Base-by-base conservation (phyloP, 2,888 invertebrate species). In the Ectemnius lituratus region DNA sequence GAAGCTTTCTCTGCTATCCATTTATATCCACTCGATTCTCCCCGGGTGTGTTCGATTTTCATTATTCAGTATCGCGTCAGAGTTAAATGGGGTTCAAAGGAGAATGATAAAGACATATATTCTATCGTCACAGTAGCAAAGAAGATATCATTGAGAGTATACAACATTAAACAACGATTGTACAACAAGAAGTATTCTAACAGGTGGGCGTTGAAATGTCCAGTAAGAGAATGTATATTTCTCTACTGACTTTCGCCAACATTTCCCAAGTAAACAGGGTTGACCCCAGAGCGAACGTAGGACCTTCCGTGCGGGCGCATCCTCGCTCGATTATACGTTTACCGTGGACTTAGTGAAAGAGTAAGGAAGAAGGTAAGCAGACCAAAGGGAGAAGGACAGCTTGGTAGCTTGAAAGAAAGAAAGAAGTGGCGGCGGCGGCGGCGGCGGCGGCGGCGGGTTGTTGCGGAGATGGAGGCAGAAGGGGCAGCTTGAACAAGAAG, bases 51-150 rank as follows among this genome's bases (percentile, higher is more conserved):
- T 59, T 6, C 59, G 59, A 18, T 28, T 59, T 59, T 59, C 14
- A 59, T 61, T 61, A 61, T 61, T 61, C 61, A 45, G 14, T 14
- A 16, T 5, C 18, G 61, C 61, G 45, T 16, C 18, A 20, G 61
- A 37, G 37, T 61, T 61, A 61, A 61, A 28, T 61, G 14, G 37
- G 8, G 28, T 14, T 5, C 61, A 27, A 27, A 27, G 37, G 37
- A 8, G 37, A 8, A 1, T 6, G 8, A 8, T 37, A 11, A 6
- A 37, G 23, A 23, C 2, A 37, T 37, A 8, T 1, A 37, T 6
- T 37, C 23, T 23, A 3, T 23, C 23, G 23, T 37, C 8, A 37
- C 1, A 8, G 37, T 1, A 11, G 5, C 28, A 37, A 37, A 4
- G 37, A 37, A 37, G 11, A 37, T 23, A 23, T 23, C 37, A 37